Evolutionary conservation across 1,140 invertebrate species (phyloP), one percentile per base, ranked within the genome.

Genomic region (Drosophila oshimai): DNA sequence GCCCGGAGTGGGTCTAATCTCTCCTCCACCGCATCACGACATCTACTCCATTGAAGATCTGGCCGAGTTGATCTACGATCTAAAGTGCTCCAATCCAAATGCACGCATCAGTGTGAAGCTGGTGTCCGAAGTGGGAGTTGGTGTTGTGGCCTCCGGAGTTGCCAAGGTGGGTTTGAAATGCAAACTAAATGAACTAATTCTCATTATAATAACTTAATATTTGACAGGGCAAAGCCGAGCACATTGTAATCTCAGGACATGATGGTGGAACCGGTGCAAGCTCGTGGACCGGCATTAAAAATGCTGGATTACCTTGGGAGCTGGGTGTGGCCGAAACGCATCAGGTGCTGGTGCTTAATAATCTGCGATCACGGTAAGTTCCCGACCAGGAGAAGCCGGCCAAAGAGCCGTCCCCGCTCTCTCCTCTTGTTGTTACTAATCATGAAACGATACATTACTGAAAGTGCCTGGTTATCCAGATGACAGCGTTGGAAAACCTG

Each of bases 11-110:
- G 99, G 99, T 45, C 92, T 99, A 1, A 99, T 99, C 89, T 99
- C 98, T 1, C 99, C 99, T 26, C 98, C 99, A 4, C 99, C 99
- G 4, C 99, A 99, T 93, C 99, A 99, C 91, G 98, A 99, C 90
- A 99, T 99, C 91, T 99, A 99, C 92, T 99, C 98, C 28, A 99
- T 99, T 88, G 99, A 99, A 92, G 99, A 99, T 93, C 93, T 99
- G 74, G 97, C 98, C 1, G 97, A 99, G 93, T 93, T 99, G 29
- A 99, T 99, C 89, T 99, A 99, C 89, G 99, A 99, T 92, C 93
- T 99, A 37, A 99, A 99, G 92, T 98, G 97, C 90, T 96, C 98
- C 36, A 99, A 99, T 93, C 99, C 99, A 0, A 93, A 93, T 50
- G 98, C 98, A 1, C 93, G 98, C 44, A 98, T 99, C 64, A 99